Percentiles rank a stretch among this genome's conserved stretches.
phyloP scores from a whole-genome alignment of 2,113 vertebrate species.

The Miniopterus natalensis region DNA sequence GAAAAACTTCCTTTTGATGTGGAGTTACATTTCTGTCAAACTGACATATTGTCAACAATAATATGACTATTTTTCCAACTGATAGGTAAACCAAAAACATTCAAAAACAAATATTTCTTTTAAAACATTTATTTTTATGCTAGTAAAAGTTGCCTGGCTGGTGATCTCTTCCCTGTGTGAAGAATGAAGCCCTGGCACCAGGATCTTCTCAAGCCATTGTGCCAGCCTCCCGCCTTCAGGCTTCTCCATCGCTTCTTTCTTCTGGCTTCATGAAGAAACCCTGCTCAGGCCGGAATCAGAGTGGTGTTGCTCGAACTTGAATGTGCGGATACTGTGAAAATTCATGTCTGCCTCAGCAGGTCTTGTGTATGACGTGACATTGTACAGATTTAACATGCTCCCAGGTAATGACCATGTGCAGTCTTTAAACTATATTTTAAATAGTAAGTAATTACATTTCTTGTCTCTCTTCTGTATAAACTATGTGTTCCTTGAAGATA shows the following conservation, averaged over 20 bases:
- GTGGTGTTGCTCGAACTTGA: background rate
- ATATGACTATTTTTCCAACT: conserved; percentile 56
- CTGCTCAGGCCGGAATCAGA: background rate
- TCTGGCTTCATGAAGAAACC: background rate
- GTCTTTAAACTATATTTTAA: background rate
- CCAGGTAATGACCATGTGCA: background rate
- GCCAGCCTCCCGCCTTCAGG: background rate
- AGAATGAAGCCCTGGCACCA: background rate
- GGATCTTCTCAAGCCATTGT: background rate
- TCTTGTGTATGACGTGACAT: background rate
- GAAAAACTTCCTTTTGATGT: background rate
- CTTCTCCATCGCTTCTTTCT: background rate
- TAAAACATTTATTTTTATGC: conserved; percentile 29
- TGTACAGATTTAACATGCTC: background rate
- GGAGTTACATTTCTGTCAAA: conserved; percentile 35
- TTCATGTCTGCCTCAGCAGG: background rate
- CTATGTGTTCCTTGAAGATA: background rate
- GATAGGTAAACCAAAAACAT: conserved; percentile 42
- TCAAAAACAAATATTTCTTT: conserved; percentile 44
- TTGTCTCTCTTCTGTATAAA: background rate
- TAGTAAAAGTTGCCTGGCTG: background rate
- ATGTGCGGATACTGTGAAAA: background rate
- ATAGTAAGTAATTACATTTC: conserved; percentile 22
- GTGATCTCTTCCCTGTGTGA: background rate
- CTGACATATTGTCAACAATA: conserved; percentile 45